Evolutionary conservation across 2,888 invertebrate genomes (phyloP).

Genomic region (Chironomus riparius): DNA sequence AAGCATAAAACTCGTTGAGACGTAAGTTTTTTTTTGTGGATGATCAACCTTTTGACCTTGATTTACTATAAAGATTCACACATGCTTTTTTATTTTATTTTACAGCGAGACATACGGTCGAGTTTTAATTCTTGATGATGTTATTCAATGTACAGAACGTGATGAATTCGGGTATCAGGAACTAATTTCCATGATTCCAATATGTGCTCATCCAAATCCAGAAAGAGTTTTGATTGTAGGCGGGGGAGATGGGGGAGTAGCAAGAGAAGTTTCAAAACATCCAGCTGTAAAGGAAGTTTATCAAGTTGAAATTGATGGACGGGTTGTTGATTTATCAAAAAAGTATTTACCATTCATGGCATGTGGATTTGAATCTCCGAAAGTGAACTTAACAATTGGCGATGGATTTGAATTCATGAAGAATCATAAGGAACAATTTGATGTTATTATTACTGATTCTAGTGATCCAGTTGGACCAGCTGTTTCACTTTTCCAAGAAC

Average conservation of each 20-base stretch:
- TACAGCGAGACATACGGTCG: slow-evolving; percentile 68
- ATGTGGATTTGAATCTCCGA: slow-evolving; percentile 71
- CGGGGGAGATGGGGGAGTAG: slow-evolving; percentile 96
- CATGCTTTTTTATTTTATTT: slow-evolving; percentile 30
- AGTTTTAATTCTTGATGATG: slow-evolving; percentile 85
- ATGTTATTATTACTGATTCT: slow-evolving; percentile 97
- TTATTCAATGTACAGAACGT: slow-evolving; percentile 91
- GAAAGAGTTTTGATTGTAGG: slow-evolving; percentile 85
- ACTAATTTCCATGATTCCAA: slow-evolving; percentile 91
- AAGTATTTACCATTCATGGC: slow-evolving; percentile 87
- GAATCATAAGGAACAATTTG: slow-evolving; percentile 74
- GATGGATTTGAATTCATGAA: slow-evolving; percentile 96
- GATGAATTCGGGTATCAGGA: slow-evolving; percentile 99
- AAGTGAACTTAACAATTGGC: slow-evolving; percentile 72
- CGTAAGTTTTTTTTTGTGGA: slow-evolving; percentile 43
- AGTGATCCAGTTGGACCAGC: slow-evolving; percentile 79
- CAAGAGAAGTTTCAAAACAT: slow-evolving; percentile 90
- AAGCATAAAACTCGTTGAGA: slow-evolving; percentile 73
- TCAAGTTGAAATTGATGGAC: slow-evolving; percentile 91
- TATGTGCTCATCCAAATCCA: slow-evolving; percentile 85
- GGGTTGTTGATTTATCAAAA: slow-evolving; percentile 84
- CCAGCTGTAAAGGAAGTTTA: slow-evolving; percentile 76
- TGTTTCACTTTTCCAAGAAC: slow-evolving; percentile 61
- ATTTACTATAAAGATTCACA: neutral
- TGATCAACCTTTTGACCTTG: neutral